Evolutionary conservation across 2,888 invertebrate genomes (phyloP).

Genomic region (Aspidapion aeneum): DNA sequence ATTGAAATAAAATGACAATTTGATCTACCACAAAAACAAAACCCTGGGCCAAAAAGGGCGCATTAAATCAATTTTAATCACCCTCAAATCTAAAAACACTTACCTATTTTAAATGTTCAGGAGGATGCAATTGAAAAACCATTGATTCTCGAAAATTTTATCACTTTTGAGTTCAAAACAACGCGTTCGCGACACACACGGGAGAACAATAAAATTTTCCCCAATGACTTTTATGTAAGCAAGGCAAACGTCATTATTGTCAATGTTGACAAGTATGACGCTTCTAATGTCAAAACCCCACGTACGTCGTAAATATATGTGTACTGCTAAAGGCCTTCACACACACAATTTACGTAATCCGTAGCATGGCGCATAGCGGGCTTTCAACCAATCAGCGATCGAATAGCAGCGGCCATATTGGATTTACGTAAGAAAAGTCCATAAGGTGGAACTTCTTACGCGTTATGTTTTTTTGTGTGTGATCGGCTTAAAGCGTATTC

Average conservation of each 20-base stretch:
- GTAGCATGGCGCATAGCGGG: no score
- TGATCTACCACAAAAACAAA: slow-evolving; percentile 29
- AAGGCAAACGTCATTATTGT: not conserved
- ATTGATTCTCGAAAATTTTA: not conserved
- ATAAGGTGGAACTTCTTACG: no score
- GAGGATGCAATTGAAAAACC: not conserved
- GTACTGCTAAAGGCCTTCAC: no score
- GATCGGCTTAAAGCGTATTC: no score
- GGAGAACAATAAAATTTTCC: not conserved
- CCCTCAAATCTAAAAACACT: not conserved
- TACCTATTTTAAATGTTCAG: not conserved
- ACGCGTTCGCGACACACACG: not conserved
- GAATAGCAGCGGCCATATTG: no score
- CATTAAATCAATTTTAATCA: not conserved
- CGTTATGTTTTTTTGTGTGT: no score
- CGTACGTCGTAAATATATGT: no score
- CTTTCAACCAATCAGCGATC: no score
- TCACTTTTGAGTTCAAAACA: not conserved
- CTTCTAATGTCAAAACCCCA: no score
- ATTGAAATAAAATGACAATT: slow-evolving; percentile 39
- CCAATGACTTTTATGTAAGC: not conserved
- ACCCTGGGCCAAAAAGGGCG: not conserved
- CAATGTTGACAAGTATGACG: not conserved
- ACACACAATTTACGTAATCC: no score
- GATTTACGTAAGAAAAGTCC: no score